A percentile compares a stretch with the other conserved stretches of the same genome.
phyloP scores from a whole-genome alignment of 2,888 invertebrate species.

The Odontomyia ornata region DNA sequence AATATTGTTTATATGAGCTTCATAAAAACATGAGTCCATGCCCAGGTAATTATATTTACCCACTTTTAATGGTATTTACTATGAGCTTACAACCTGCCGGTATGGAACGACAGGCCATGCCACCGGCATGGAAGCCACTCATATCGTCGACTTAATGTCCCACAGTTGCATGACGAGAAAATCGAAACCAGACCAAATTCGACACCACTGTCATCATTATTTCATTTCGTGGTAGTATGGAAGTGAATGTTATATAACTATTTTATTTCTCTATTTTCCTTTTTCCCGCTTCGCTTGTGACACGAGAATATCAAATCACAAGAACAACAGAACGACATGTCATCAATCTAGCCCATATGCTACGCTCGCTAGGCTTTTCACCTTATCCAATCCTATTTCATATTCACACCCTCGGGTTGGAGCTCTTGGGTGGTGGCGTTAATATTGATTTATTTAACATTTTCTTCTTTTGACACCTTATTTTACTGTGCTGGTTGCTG shows the following conservation, averaged over 20 bases:
- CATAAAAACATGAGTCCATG: slow-evolving; percentile 4
- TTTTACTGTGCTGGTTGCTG: neutral
- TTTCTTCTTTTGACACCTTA: neutral
- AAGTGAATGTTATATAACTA: neutral
- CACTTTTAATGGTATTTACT: slow-evolving; percentile 16
- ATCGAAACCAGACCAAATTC: slow-evolving; percentile 3
- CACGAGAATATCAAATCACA: slow-evolving; percentile 7
- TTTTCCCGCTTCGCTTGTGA: neutral
- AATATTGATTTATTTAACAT: neutral
- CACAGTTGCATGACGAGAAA: slow-evolving; percentile 4
- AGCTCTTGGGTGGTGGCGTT: neutral
- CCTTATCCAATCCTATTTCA: neutral
- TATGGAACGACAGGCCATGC: neutral
- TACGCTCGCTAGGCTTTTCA: neutral
- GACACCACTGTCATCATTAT: neutral
- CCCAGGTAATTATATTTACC: slow-evolving; percentile 13
- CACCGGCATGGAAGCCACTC: neutral
- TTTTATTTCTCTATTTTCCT: neutral
- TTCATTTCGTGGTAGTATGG: neutral
- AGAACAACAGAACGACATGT: neutral
- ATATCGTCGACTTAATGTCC: neutral
- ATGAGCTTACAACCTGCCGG: neutral
- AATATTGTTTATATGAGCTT: slow-evolving; percentile 6
- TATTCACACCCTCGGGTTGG: neutral
- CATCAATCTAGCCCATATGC: neutral